phyloP scores from a whole-genome alignment of 2,888 invertebrate genomes.

The Cremastobaeus sp. region DNA sequence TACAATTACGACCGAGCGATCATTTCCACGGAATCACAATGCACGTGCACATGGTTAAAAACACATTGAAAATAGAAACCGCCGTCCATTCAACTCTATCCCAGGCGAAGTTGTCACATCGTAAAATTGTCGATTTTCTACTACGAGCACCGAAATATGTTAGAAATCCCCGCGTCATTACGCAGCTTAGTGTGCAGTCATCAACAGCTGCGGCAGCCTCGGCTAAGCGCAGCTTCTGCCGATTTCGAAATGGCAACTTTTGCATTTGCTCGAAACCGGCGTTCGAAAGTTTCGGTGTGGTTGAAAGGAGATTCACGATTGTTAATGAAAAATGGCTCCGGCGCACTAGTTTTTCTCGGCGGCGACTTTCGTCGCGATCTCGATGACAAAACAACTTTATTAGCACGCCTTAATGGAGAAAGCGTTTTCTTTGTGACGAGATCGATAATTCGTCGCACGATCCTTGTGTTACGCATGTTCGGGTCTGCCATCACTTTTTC shows the following conservation, averaged over 20 bases:
- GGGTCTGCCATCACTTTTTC: background rate
- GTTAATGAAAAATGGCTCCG: slow-evolving; percentile 14
- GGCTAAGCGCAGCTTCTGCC: too few species aligned
- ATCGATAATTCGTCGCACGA: slow-evolving; percentile 27
- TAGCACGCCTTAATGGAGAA: slow-evolving; percentile 41
- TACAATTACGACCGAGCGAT: too few species aligned
- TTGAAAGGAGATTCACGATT: slow-evolving; percentile 2
- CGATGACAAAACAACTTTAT: slow-evolving; percentile 41
- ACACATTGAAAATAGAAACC: too few species aligned
- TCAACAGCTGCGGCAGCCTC: too few species aligned
- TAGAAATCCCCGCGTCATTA: too few species aligned
- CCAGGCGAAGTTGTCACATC: too few species aligned
- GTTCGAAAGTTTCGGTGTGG: background rate
- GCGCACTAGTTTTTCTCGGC: slow-evolving; percentile 14
- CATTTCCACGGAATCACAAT: too few species aligned
- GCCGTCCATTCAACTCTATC: too few species aligned
- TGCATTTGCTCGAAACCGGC: background rate
- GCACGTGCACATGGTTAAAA: too few species aligned
- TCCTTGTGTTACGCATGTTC: slow-evolving; percentile 19
- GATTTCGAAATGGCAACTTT: background rate
- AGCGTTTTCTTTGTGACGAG: slow-evolving; percentile 32
- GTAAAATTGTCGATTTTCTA: too few species aligned
- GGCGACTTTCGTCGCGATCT: slow-evolving; percentile 38
- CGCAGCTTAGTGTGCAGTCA: too few species aligned
- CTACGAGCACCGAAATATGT: too few species aligned